phyloP scores from a whole-genome alignment of 2,888 invertebrate genomes.

The Andrena chrysosceles region DNA sequence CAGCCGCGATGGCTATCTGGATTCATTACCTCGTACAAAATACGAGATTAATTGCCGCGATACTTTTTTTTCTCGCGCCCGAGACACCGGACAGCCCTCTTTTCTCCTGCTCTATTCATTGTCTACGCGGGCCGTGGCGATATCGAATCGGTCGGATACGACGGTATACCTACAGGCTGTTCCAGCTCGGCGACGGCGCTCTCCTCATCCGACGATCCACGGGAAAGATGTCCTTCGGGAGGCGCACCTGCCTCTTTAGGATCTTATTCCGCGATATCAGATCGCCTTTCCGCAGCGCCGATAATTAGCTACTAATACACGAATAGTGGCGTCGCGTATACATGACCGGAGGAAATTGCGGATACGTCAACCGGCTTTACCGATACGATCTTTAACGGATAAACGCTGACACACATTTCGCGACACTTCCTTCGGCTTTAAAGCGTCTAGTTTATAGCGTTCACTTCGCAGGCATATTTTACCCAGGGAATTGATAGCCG shows the following conservation, averaged over 20 bases:
- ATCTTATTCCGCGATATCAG: conserved; percentile 64
- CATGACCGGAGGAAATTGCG: neutral
- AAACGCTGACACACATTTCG: conserved; percentile 9
- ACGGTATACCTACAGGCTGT: conserved; percentile 37
- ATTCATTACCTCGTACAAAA: conserved; percentile 77
- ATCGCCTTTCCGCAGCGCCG: conserved; percentile 35
- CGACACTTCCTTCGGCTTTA: neutral
- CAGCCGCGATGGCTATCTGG: conserved; percentile 68
- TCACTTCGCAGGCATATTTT: neutral
- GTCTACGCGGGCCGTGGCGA: conserved; percentile 50
- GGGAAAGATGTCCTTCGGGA: conserved; percentile 61
- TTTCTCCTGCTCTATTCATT: conserved; percentile 55
- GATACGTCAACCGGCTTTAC: conserved; percentile 11
- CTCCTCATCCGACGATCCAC: conserved; percentile 46
- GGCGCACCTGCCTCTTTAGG: conserved; percentile 65
- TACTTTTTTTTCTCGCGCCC: conserved; percentile 63
- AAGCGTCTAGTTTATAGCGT: neutral
- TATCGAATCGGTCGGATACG: conserved; percentile 53
- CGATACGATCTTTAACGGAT: conserved; percentile 21
- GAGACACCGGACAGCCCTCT: conserved; percentile 56
- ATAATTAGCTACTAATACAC: conserved; percentile 47
- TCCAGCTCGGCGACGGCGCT: conserved; percentile 53
- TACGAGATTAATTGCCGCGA: conserved; percentile 78
- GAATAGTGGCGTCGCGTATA: conserved; percentile 27
- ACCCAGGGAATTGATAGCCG: neutral